These are phyloP conservation scores for Drosophila ogumai DNA, from an alignment of 1,140 invertebrate species.

Conservation along the genomic window DNA sequence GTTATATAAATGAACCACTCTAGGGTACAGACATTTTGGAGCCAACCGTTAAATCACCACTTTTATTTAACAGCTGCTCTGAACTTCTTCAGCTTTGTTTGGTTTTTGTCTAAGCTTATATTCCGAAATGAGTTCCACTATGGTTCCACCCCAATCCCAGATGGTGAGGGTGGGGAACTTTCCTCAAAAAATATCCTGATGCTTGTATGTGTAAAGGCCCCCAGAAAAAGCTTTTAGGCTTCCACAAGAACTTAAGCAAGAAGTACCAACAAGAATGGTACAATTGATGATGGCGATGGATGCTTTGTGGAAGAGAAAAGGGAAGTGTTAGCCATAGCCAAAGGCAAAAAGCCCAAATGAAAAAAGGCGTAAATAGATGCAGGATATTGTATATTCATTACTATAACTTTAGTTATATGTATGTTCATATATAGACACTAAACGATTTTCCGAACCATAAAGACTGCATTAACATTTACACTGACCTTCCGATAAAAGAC, in stretches of 20 bases:
- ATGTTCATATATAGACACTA: not conserved
- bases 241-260: slow-evolving; percentile 60
- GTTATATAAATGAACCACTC: not conserved
- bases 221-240: slow-evolving; percentile 62
- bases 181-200: not conserved
- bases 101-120: slow-evolving; percentile 12
- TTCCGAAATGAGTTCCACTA: slow-evolving; percentile 1
- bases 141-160: too few relatives aligned
- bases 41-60: too few relatives aligned
- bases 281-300: slow-evolving; percentile 53
- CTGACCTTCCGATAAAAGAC: not conserved
- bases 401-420: not conserved
- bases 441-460: not conserved
- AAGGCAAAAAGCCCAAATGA: slow-evolving; percentile 10
- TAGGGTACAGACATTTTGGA: not conserved
- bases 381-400: not conserved
- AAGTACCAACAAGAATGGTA: slow-evolving; percentile 74
- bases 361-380: not conserved
- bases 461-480: not conserved
- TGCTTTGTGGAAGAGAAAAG: slow-evolving; percentile 8
- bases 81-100: not conserved
- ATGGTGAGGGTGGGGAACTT: not conserved
- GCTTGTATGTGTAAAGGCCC: slow-evolving; percentile 17
- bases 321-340: slow-evolving; percentile 28
- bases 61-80: slow-evolving; percentile 1